Conservation (phyloP, 2,888 invertebrate genomes). For the Macrostomum cliftonense region DNA sequence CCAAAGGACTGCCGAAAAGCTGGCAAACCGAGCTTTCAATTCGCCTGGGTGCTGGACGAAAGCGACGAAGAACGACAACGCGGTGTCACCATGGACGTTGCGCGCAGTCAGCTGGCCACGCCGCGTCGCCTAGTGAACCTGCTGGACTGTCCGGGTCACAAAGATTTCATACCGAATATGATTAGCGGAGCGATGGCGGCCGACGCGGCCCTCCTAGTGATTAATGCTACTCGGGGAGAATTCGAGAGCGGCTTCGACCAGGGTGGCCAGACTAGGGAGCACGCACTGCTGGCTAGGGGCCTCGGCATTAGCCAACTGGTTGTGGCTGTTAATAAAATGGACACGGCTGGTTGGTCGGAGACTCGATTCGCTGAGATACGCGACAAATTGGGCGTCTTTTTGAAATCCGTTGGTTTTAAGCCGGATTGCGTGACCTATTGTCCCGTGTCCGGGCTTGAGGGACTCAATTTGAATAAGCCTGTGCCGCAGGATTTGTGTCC, state of each 20-base stretch:
- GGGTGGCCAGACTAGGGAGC: conserved; percentile 97
- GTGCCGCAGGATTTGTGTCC: conserved; percentile 13
- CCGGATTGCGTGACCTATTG: conserved; percentile 68
- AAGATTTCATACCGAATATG: conserved; percentile 98
- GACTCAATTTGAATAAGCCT: conserved; percentile 63
- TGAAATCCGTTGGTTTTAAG: conserved; percentile 76
- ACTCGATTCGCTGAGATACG: conserved; percentile 73
- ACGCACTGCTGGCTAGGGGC: conserved; percentile 89
- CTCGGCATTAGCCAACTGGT: conserved; percentile 75
- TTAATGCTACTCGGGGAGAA: conserved; percentile 78
- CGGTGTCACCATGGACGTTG: conserved; percentile 97
- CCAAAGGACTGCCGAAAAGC: conserved; percentile 50
- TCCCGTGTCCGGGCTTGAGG: conserved; percentile 85
- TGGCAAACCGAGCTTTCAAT: conserved; percentile 92
- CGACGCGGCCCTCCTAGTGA: conserved; percentile 82
- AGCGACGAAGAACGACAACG: conserved; percentile 85
- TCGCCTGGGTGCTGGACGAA: conserved; percentile 96
- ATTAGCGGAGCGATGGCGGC: conserved; percentile 90
- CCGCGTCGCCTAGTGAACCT: conserved; percentile 38
- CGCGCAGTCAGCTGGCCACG: conserved; percentile 48
- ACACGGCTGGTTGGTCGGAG: conserved; percentile 78
- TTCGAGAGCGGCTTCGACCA: conserved; percentile 96
- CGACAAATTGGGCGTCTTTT: conserved; percentile 50
- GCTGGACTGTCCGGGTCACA: conserved; percentile 93
- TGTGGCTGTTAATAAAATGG: conserved; percentile 88